Base-by-base conservation (phyloP, 2,113 vertebrate species). In the Megaceryle torquata region DNA sequence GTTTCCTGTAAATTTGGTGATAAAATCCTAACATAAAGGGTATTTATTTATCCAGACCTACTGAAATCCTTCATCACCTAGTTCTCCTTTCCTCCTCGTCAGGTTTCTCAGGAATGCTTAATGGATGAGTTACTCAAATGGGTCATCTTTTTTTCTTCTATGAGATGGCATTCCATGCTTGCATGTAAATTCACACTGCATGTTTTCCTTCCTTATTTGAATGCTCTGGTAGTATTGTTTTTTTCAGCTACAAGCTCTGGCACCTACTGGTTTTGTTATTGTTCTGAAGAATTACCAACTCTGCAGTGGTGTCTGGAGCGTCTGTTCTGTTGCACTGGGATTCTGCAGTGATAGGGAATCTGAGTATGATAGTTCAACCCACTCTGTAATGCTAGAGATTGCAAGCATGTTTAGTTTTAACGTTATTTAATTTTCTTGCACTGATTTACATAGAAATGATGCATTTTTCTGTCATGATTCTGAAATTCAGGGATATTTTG, bases 51-150 rank as follows among this genome's bases (percentile, higher is more conserved):
- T 70, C n/a, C 54, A 71, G 31, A 35, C 15, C 29, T 63, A 43
- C 24, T 75, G 59, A 93, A 93, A 89, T 84, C 12, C 46, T 84
- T 91, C 86, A 84, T 91, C 77, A 80, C 76, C 56, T 94, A 82
- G 56, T 86, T 92, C 72, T 81, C 56, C 57, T 89, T 89, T 93
- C 64, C 64, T 95, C 48, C 57, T 88, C 4, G 4, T 74, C 39
- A 88, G 56, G 35, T 86, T 91, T 54, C 56, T 93, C 43, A 70
- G 29, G 77, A 81, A 26, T 13, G 1, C 51, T 86, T 8, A 74
- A 0, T 68, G 33, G 41, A 86, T 74, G 64, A 74, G 41, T 94
- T 91, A 72, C 25, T 91, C 60, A 79, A 78, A 83, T 78, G 46
- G 8, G 26, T 91, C 6, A 2, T 80, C 56, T 57, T 13, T 76